Evolutionary conservation across 2,888 invertebrate genomes (phyloP), one percentile per base, ranked within the genome.

Genomic region (Trichogramma evanescens): DNA sequence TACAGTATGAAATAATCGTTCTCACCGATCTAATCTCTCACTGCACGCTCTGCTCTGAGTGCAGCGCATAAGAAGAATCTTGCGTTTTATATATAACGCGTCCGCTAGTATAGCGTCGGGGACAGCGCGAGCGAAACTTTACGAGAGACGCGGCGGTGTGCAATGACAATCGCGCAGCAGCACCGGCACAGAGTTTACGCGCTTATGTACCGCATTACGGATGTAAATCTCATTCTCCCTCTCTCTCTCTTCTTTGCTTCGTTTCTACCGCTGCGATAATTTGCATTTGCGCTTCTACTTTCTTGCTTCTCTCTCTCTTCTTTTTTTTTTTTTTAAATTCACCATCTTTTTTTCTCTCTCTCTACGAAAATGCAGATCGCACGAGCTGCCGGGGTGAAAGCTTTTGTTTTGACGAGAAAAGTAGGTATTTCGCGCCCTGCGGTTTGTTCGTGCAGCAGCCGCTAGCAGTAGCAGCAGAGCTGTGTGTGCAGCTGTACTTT

Each of bases 161-260:
- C 59, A 56, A 54, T 56, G 59, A 54, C 56, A 56, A 62, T 56
- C 45, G 55, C 49, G 26, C 39, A 3, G 50, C 39, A 39, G 8
- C 8, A 40, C 40, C 44, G 10, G 44, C 26, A 26, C 26, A 55
- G 52, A 62, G 53, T 56, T 59, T 63, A 54, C 62, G 53, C 50
- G 55, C 44, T 26, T 45, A 50, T 40, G 43, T 39, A 46, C 44
- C 54, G 54, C 55, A 60, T 63, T 59, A 63, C 46, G 54, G 53
- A 63, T 60, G 60, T 63, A 63, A 63, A 60, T 63, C 58, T 57
- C 63, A 44, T 63, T 57, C 56, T 45, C 57, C 45, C 6, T 10
- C 39, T 9, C 42, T 50, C 50, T 50, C 50, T 59, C 26, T 26
- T 26, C 26, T 26, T 26, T 26, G 26, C 26, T 26, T 26, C 26